Evolutionary conservation across 2,888 invertebrate genomes (phyloP).

Genomic region (Podotricha telesiphe): DNA sequence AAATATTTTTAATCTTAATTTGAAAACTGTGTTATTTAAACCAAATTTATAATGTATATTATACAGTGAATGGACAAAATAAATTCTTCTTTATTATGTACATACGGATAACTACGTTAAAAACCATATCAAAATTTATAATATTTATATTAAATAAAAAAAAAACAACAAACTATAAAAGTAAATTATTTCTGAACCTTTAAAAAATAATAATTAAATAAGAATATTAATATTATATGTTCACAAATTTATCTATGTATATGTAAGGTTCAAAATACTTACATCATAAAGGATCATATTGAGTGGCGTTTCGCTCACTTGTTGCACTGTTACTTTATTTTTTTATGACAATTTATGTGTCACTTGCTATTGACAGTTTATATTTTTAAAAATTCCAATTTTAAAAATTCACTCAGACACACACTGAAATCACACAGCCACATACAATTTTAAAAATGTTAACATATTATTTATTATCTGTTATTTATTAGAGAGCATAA

Average conservation of each 20-base stretch:
- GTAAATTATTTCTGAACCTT: too few relatives aligned
- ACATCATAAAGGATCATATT: conserved; percentile 78
- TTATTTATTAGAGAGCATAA: background rate
- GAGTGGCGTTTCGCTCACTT: conserved; percentile 63
- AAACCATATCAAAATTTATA: too few relatives aligned
- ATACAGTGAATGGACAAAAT: too few relatives aligned
- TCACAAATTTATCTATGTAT: background rate
- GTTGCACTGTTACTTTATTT: conserved; percentile 55
- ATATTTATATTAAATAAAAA: too few relatives aligned
- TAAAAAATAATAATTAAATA: background rate
- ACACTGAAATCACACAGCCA: background rate
- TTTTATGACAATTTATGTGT: background rate
- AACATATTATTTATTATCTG: background rate
- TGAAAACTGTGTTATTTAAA: too few relatives aligned
- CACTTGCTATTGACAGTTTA: conserved; percentile 6
- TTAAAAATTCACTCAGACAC: background rate
- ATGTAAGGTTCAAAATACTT: conserved; percentile 52
- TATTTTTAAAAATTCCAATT: background rate
- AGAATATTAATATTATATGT: background rate
- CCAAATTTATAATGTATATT: too few relatives aligned
- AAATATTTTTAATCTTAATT: too few relatives aligned
- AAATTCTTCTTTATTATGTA: too few relatives aligned
- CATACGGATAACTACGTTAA: too few relatives aligned
- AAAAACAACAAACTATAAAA: too few relatives aligned
- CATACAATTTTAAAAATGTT: conserved; percentile 3